Percentiles rank a stretch among this genome's conserved stretches.
phyloP scores from a whole-genome alignment of 2,797 vertebrate genomes.

The Craterocephalus amniculus region DNA sequence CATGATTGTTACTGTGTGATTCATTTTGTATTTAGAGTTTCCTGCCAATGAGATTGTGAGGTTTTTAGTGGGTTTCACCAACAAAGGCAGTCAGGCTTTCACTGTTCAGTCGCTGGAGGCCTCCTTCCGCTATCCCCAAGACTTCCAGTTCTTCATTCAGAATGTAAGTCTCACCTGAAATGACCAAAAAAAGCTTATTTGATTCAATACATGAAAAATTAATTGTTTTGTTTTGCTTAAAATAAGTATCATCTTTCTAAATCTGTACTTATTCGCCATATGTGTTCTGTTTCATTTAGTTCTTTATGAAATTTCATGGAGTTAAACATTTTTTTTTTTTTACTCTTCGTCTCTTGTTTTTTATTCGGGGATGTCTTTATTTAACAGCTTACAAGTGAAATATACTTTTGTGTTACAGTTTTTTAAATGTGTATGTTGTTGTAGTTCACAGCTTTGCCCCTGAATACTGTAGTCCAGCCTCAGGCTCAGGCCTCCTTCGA shows the following conservation, averaged over 20 bases:
- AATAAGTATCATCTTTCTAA: background rate
- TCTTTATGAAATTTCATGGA: background rate
- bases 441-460: conserved; percentile 83
- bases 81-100: conserved; percentile 82
- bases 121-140: conserved; percentile 85
- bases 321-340: too few relatives aligned
- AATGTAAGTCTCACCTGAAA: conserved; percentile 72
- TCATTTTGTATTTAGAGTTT: conserved; percentile 73
- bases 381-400: background rate
- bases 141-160: conserved; percentile 85
- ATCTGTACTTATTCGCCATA: background rate
- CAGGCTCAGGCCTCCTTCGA: conserved; percentile 84
- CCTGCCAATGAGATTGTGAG: conserved; percentile 83
- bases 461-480: conserved; percentile 77
- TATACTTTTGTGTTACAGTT: background rate
- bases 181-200: background rate
- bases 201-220: background rate
- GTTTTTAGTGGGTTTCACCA: conserved; percentile 85
- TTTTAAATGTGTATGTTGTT: conserved; percentile 20
- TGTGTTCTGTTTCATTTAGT: background rate
- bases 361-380: background rate
- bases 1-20: background rate
- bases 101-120: conserved; percentile 81
- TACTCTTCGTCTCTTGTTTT: too few relatives aligned
- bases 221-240: background rate